These are phyloP conservation scores for Neomonachus schauinslandi DNA, from an alignment of 2,113 vertebrate genomes.

Conservation along the genomic window DNA sequence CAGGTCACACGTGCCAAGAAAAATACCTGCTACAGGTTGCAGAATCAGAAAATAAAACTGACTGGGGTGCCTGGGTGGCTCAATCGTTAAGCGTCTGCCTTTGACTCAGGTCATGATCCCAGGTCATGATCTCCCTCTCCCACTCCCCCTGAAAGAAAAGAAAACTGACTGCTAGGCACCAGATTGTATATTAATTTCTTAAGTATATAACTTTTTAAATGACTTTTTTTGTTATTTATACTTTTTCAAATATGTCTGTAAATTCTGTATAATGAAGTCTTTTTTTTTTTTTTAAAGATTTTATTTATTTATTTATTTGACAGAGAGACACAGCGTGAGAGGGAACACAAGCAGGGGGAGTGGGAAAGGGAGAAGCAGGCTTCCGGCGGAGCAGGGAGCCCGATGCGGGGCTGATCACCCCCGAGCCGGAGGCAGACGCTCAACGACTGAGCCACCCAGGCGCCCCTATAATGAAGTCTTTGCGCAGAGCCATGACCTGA, in stretches of 20 bases:
- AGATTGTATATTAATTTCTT: slow-evolving; percentile 45
- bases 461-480: slow-evolving; percentile 8
- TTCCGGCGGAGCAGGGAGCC: too few relatives aligned
- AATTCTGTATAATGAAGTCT: slow-evolving; percentile 33
- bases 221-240: slow-evolving; percentile 13
- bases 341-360: too few relatives aligned
- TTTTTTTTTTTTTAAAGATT: not conserved
- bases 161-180: slow-evolving; percentile 25
- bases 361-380: too few relatives aligned
- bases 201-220: slow-evolving; percentile 45
- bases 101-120: too few relatives aligned
- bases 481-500: slow-evolving; percentile 10
- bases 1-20: not conserved
- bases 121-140: too few relatives aligned
- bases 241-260: slow-evolving; percentile 20
- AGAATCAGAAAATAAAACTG: slow-evolving; percentile 60
- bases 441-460: too few relatives aligned
- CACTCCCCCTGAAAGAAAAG: not conserved
- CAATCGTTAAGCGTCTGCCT: too few relatives aligned
- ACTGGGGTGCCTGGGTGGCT: not conserved
- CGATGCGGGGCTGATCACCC: too few relatives aligned
- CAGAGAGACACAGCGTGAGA: too few relatives aligned
- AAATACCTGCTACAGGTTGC: slow-evolving; percentile 44
- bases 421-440: too few relatives aligned
- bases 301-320: too few relatives aligned